Conservation (phyloP, 2,113 vertebrate genomes). For the Odontophorus gujanensis region DNA sequence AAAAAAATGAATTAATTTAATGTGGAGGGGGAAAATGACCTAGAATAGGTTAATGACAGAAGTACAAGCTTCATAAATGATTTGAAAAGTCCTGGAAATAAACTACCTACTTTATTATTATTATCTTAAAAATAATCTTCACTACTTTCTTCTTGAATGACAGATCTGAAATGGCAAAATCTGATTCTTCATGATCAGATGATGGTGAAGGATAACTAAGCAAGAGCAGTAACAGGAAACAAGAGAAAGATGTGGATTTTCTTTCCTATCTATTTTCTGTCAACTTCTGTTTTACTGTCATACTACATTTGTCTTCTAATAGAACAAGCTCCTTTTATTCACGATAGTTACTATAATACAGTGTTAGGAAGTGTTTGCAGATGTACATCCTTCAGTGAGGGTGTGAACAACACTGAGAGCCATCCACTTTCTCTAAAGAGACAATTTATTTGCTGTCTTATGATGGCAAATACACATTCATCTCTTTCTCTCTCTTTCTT, state of each 20-base stretch:
- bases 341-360: background rate
- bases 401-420: background rate
- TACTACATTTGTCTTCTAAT: background rate
- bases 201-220: background rate
- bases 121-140: background rate
- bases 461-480: background rate
- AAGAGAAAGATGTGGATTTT: background rate
- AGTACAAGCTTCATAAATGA: background rate
- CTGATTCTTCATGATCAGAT: background rate
- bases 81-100: background rate
- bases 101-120: background rate
- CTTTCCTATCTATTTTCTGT: slow-evolving; percentile 11
- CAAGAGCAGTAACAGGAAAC: background rate
- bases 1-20: background rate
- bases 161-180: background rate
- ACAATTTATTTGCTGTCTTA: slow-evolving; percentile 21
- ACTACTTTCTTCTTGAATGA: background rate
- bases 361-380: background rate
- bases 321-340: background rate
- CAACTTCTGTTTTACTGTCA: background rate
- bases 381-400: background rate
- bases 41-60: background rate
- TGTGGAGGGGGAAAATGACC: background rate
- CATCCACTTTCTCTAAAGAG: background rate
- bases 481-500: background rate